Percentiles rank a stretch among this genome's conserved stretches.
Evolutionary conservation across 2,797 vertebrate genomes (phyloP).

Genomic region (Falco naumanni): DNA sequence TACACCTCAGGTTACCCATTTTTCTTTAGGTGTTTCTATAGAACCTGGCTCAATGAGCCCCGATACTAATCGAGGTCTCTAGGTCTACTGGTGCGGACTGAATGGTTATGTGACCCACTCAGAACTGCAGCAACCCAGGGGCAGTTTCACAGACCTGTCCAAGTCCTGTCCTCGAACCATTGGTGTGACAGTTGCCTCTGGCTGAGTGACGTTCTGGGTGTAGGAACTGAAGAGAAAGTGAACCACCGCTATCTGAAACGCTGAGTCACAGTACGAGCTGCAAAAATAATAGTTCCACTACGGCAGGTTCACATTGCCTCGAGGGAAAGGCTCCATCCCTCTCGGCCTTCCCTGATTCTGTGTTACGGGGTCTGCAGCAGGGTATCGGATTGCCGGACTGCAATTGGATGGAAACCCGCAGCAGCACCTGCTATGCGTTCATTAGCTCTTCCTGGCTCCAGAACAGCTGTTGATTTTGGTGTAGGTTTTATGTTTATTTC

Average conservation of each 20-base stretch:
- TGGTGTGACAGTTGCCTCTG: background rate
- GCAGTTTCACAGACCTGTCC: background rate
- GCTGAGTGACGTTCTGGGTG: background rate
- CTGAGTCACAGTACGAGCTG: background rate
- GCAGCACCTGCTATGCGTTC: background rate
- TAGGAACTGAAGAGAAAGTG: background rate
- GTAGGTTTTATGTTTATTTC: background rate
- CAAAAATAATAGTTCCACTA: background rate
- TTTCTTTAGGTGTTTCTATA: background rate
- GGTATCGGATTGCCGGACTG: background rate
- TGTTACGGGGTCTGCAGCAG: background rate
- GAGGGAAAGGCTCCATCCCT: background rate
- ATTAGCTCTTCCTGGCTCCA: background rate
- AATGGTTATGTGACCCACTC: rapidly evolving
- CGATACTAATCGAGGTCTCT: background rate
- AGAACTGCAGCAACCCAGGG: background rate
- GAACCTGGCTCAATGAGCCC: background rate
- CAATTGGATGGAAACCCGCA: background rate
- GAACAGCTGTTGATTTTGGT: background rate
- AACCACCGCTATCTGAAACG: background rate
- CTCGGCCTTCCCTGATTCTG: rapidly evolving
- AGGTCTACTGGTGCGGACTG: rapidly evolving
- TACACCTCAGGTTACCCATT: background rate
- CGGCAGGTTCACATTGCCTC: rapidly evolving
- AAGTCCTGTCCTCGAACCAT: background rate